phyloP scores from a whole-genome alignment of 1,140 invertebrate genomes.

The Vanessa atalanta region DNA sequence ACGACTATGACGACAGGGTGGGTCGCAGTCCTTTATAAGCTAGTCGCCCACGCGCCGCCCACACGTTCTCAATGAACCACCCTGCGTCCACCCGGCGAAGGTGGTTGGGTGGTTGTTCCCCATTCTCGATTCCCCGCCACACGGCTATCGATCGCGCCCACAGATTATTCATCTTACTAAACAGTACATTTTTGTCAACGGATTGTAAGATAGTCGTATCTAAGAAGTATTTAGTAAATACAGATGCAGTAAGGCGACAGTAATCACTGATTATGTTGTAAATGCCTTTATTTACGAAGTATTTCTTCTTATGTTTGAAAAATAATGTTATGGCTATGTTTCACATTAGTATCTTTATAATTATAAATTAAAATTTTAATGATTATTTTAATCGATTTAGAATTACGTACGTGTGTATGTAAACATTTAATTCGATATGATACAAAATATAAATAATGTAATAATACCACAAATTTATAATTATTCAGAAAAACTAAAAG shows the following conservation, averaged over 20 bases:
- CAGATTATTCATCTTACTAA: constrained; percentile 77
- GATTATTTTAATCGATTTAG: too few relatives aligned
- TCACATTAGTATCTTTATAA: too few relatives aligned
- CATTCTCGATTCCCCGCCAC: constrained; percentile 42
- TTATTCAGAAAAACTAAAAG: too few relatives aligned
- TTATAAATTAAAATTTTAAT: too few relatives aligned
- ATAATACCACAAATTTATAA: too few relatives aligned
- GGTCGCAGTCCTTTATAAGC: constrained; percentile 80
- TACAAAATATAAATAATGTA: too few relatives aligned
- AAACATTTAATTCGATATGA: too few relatives aligned
- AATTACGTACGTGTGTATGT: too few relatives aligned
- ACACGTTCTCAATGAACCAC: constrained; percentile 84
- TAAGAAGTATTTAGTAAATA: neutral
- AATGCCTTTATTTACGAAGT: neutral
- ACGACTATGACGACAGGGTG: constrained; percentile 66
- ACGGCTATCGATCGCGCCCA: constrained; percentile 71
- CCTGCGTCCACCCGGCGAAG: constrained; percentile 43
- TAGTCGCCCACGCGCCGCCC: constrained; percentile 78
- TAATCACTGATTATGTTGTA: neutral
- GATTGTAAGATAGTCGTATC: constrained; percentile 12
- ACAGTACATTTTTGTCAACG: constrained; percentile 33
- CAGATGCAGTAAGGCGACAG: neutral
- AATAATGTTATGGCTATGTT: too few relatives aligned
- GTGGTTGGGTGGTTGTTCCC: constrained; percentile 25
- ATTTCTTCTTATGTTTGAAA: too few relatives aligned